Base-by-base conservation (phyloP, 2,888 invertebrate species). In the Lochmaea crataegi region DNA sequence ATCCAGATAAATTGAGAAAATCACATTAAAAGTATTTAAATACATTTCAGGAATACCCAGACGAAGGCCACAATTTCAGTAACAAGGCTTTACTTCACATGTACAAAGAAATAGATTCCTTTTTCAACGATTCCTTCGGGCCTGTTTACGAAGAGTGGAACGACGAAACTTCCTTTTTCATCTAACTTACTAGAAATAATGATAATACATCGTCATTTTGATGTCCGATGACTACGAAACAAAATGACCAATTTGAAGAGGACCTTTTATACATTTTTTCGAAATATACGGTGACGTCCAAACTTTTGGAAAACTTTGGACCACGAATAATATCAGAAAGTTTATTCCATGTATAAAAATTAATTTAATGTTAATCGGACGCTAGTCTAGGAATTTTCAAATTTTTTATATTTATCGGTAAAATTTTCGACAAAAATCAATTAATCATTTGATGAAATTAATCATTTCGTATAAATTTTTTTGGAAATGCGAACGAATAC, bases 71-170 rank as follows among this genome's bases (percentile, higher is more conserved):
- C 85, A 88, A 90, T 58, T 91, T 96, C 82, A 89, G 90, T 75
- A 91, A 79, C 74, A 85, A 93, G 64, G 93, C 94, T 0, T 88
- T 90, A 65, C 89, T 92, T 69, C 96, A 97, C 84, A 90, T 96
- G 71, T 94, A 94, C 87, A 92, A 92, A 82, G 92, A 94, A 11
- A 92, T 96, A 90, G 96, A 96, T 85, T 92, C 93, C 84, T 96
- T 95, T 87, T 92, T 96, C 84, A 93, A 94, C 85, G 94, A 95
- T 75, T 94, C 94, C 83, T 95, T 95, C 84, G 94, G 87, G n/a
- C 87, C 87, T 41, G 82, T 83, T 51, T 76, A 84, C 65, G 86
- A 86, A 72, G 86, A 87, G 68, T 87, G 87, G 86, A 83, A 78
- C 69, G 86, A 87, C 67, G 85, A 87, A 64, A 82, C 86, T 58